phyloP scores from a whole-genome alignment of 2,888 invertebrate species.

The Melikaiella ostensackeni region DNA sequence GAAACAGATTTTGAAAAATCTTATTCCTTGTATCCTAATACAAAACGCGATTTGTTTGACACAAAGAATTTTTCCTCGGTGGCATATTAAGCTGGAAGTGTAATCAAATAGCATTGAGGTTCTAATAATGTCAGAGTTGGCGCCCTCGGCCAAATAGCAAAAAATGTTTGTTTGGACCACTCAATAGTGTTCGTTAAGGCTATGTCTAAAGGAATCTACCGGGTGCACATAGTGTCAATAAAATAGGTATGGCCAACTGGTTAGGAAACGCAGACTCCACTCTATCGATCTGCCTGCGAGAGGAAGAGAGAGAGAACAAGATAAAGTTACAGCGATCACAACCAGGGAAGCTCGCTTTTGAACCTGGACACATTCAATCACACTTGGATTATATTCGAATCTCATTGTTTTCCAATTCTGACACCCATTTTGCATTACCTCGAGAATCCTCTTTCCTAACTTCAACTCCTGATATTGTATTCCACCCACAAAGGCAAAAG shows the following conservation, averaged over 20 bases:
- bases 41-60: too few relatives aligned
- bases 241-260: slow-evolving; percentile 54
- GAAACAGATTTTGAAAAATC: too few relatives aligned
- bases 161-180: slow-evolving; percentile 47
- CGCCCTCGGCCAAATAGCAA: not conserved
- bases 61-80: too few relatives aligned
- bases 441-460: not conserved
- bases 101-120: too few relatives aligned
- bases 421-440: slow-evolving; percentile 22
- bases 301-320: slow-evolving; percentile 55
- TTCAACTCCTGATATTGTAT: not conserved
- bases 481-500: too few relatives aligned
- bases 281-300: slow-evolving; percentile 71
- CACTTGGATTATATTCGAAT: slow-evolving; percentile 38
- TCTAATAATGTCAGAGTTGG: not conserved
- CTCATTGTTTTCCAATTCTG: slow-evolving; percentile 36
- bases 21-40: too few relatives aligned
- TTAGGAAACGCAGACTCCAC: slow-evolving; percentile 76
- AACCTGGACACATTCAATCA: slow-evolving; percentile 39
- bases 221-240: slow-evolving; percentile 57
- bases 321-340: slow-evolving; percentile 39
- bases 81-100: too few relatives aligned
- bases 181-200: slow-evolving; percentile 52
- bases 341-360: slow-evolving; percentile 34
- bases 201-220: slow-evolving; percentile 53